Base-by-base conservation (phyloP, 2,113 vertebrate genomes). In the Limnothrissa miodon region DNA sequence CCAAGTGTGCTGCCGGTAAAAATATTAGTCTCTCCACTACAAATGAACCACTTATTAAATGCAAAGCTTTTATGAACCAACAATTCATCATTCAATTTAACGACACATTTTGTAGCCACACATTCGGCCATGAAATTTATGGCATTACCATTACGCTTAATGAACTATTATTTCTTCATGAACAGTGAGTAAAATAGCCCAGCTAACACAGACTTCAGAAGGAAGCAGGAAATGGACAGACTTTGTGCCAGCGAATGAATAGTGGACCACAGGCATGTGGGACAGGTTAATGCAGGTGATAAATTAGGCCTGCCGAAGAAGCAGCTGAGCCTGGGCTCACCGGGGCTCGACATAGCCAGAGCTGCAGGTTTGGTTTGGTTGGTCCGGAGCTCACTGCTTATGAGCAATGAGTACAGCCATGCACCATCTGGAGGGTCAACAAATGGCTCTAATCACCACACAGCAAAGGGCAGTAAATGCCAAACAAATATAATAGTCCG, bases 51-150 rank as follows among this genome's bases (percentile, higher is more conserved):
- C 44, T 86, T 78, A 89, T 91, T 89, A 86, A 86, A 86, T 81
- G 88, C 79, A 88, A 87, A 87, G 88, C 85, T 87, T 91, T 90
- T 87, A 90, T 85, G 86, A 87, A 87, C 87, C 84, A 87, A 89
- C 89, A 89, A 86, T 89, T 84, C 82, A 88, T 91, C 86, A 90
- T 81, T 74, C 66, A 87, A 83, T 84, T 79, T 87, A 89, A 88
- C n/a, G 80, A 90, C 84, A 85, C 80, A 48, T 36, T 74, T 87
- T 89, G 81, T 87, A 85, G 82, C 78, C 45, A 56, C 48, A 78
- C 85, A 81, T 84, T 83, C 78, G 51, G 82, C 17, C 74, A 53
- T 42, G 79, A 86, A 83, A 87, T 88, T 84, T 89, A 89, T 85
- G 78, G 15, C 74, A 81, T 86, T 89, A 88, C 81, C 45, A 86